Conservation (phyloP, 2,113 vertebrate species). For the Lonchura striata region DNA sequence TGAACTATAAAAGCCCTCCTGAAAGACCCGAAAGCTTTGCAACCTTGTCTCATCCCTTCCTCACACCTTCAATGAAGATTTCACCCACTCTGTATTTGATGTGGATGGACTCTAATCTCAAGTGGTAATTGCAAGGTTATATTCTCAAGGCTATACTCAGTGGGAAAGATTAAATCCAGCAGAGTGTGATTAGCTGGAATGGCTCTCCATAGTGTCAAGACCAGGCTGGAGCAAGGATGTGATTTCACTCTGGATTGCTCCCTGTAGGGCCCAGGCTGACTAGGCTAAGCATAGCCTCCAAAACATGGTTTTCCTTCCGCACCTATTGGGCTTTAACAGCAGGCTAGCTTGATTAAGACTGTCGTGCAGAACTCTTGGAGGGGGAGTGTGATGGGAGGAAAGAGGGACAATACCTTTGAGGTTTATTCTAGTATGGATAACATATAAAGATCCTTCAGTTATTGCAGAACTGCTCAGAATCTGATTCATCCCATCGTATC, state of each 20-base stretch:
- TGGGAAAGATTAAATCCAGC: neutral
- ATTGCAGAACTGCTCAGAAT: neutral
- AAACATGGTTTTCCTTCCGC: neutral
- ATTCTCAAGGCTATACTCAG: neutral
- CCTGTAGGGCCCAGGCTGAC: neutral
- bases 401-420: neutral
- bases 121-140: neutral
- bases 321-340: neutral
- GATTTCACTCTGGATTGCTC: neutral
- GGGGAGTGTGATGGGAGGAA: neutral
- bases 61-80: neutral
- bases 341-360: neutral
- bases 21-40: neutral
- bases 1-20: neutral
- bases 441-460: neutral
- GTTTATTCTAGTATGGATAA: neutral
- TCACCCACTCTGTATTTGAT: neutral
- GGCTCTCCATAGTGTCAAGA: neutral
- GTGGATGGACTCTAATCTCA: neutral
- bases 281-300: neutral
- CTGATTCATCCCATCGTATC: neutral
- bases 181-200: neutral
- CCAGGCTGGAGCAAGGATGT: neutral
- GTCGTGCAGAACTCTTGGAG: neutral
- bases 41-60: neutral